Conservation (phyloP, 1,140 invertebrate genomes). For the Phortica variegata region DNA sequence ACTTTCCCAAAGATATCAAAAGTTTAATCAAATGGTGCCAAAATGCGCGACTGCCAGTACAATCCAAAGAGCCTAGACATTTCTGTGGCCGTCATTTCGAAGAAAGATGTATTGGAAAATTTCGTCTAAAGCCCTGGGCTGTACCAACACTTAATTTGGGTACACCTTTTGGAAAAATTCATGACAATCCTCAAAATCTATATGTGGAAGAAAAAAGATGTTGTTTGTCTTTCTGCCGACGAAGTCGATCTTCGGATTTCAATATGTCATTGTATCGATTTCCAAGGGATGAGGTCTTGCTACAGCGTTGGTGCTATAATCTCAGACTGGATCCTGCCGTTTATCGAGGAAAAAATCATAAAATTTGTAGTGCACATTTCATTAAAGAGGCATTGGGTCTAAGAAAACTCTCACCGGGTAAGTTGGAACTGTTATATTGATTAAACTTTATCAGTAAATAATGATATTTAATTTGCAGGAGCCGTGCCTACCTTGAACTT, state of each 20-base stretch:
- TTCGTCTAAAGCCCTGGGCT: slow-evolving; percentile 48
- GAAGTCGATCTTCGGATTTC: slow-evolving; percentile 47
- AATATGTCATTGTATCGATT: slow-evolving; percentile 51
- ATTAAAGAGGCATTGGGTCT: slow-evolving; percentile 47
- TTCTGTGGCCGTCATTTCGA: slow-evolving; percentile 51
- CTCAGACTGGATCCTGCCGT: slow-evolving; percentile 42
- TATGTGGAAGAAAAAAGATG: slow-evolving; percentile 50
- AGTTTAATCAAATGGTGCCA: slow-evolving; percentile 52
- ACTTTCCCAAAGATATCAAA: slow-evolving; percentile 51
- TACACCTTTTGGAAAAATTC: slow-evolving; percentile 46
- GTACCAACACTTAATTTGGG: slow-evolving; percentile 47
- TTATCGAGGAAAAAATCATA: slow-evolving; percentile 51
- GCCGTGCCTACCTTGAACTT: slow-evolving; percentile 48
- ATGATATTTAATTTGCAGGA: slow-evolving; percentile 16
- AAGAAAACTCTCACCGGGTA: slow-evolving; percentile 43
- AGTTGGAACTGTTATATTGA: slow-evolving; percentile 3
- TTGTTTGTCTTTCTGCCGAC: slow-evolving; percentile 44
- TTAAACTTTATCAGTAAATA: background rate
- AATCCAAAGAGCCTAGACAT: slow-evolving; percentile 47
- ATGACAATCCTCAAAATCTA: slow-evolving; percentile 47
- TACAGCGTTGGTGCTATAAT: slow-evolving; percentile 52
- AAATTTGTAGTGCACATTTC: slow-evolving; percentile 51
- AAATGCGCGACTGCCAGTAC: slow-evolving; percentile 45
- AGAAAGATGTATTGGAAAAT: slow-evolving; percentile 50
- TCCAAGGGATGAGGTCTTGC: slow-evolving; percentile 39